Base-by-base conservation (phyloP, 1,140 invertebrate species). In the Brachionus plicatilis region DNA sequence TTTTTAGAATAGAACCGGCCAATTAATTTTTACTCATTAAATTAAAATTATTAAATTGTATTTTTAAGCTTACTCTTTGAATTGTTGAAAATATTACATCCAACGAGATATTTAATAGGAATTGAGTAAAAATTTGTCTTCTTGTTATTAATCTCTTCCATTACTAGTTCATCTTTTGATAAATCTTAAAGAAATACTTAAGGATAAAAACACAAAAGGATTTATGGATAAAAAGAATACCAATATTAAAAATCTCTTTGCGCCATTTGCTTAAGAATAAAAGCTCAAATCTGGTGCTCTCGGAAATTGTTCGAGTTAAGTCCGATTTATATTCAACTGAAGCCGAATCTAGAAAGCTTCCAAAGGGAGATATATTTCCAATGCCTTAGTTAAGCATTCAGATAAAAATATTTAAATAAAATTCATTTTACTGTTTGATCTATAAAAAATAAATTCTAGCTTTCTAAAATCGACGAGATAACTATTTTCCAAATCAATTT, bases 51-150 rank as follows among this genome's bases (percentile, higher is more conserved):
- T 37, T 37, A 37, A 37, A 0, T 37, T 65, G 3, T 14, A 33
- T 76, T 1, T 47, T 20, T 17, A 2, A 27, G 11, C 53, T 80
- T 80, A 80, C 76, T 65, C 33, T 80, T 80, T 80, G 29, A 43
- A 37, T 60, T 27, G 6, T 80, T 82, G 12, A 9, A 37, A 27
- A 37, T 8, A 33, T 12, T 27, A 41, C 79, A 82, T 1, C 12
- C 43, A 33, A 82, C 53, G 0, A 82, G 50, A 65, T 65, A 65
- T 27, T 82, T 60, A 9, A 82, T 82, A 17, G 79, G 79, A 8
- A 82, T 65, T 20, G 79, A 43, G n/a, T 82, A 82, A 33, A 82
- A 82, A 27, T 27, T 65, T 11, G 79, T 65, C 2, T 82, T 60
- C 14, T 65, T 60, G 20, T 45, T 45, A 41, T 33, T 65, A 14